phyloP scores from a whole-genome alignment of 2,113 vertebrate species.

The Poeciliopsis turrubarensis region DNA sequence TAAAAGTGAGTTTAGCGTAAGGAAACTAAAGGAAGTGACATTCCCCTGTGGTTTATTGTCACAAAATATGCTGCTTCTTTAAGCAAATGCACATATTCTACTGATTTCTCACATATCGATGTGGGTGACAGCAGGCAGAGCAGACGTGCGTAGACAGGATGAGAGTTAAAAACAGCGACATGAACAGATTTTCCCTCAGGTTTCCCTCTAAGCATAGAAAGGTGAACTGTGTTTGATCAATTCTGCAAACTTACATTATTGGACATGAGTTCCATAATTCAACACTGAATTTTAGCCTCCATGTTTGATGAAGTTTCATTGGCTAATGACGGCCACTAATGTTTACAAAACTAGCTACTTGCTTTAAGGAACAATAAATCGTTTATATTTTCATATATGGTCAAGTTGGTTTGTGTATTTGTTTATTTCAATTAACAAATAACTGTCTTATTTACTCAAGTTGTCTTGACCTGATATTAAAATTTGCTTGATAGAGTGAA shows the following conservation, averaged over 20 bases:
- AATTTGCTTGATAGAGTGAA: background rate
- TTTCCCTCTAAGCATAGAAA: background rate
- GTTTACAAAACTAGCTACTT: background rate
- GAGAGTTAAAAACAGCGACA: background rate
- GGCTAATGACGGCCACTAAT: background rate
- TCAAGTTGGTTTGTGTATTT: background rate
- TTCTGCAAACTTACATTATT: background rate
- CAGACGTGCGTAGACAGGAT: background rate
- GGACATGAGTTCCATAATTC: background rate
- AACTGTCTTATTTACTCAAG: background rate
- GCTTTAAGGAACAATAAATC: background rate
- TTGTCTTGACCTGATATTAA: background rate
- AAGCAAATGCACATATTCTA: background rate
- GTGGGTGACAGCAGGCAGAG: background rate
- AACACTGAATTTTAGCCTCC: background rate
- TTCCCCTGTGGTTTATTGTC: background rate
- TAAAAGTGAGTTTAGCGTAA: background rate
- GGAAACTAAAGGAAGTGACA: background rate
- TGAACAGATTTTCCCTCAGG: background rate
- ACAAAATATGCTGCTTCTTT: background rate
- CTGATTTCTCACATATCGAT: background rate
- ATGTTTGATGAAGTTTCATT: background rate
- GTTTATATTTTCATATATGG: background rate
- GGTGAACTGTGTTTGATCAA: background rate
- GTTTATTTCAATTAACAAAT: background rate